Base-by-base conservation (phyloP, 2,888 invertebrate genomes). In the Drosophila longiperda region DNA sequence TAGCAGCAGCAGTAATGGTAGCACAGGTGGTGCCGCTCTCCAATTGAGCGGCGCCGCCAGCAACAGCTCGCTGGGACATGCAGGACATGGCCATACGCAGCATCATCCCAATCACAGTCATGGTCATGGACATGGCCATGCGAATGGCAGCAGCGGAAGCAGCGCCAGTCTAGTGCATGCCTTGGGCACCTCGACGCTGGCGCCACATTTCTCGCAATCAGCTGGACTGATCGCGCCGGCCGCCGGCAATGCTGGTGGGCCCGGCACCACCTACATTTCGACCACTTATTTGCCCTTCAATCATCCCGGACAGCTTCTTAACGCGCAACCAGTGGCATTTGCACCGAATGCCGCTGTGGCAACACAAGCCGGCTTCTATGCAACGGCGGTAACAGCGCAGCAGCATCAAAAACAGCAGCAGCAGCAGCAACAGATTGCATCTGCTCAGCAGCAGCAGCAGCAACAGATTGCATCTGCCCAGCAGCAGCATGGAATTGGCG, bases 31-130 rank as follows among this genome's bases (percentile, higher is more conserved):
- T 67, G 89, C 83, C 65, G 78, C 76, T 60, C 74, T 74, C 2
- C 88, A 83, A 80, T 63, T 88, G 73, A 82, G 89, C 76, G 82
- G 88, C 83, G 88, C 88, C 88, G 80, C 87, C 78, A 87, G 78
- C 78, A 84, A 38, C 45, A 65, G 58, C n/a, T 59, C 87, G 33
- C 70, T 87, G 59, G 83, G 73, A 49, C 83, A 82, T 66, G 59
- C 61, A 12, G 45, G 45, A 45, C 82, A 75, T 36, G 77, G 71
- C 48, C 78, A 78, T 52, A 65, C 54, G 33, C 82, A 78, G n/a
- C 72, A 65, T 59, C 65, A 55, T 8, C 75, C 58, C 64, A 64
- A 52, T 12, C 73, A 66, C 26, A 26, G n/a, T 33, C 75, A 62
- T 53, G 66, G 52, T 6, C 75, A 64, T 61, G 65, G 57, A 8